phyloP scores from a whole-genome alignment of 2,888 invertebrate species.

The Amblyteles armatorius region DNA sequence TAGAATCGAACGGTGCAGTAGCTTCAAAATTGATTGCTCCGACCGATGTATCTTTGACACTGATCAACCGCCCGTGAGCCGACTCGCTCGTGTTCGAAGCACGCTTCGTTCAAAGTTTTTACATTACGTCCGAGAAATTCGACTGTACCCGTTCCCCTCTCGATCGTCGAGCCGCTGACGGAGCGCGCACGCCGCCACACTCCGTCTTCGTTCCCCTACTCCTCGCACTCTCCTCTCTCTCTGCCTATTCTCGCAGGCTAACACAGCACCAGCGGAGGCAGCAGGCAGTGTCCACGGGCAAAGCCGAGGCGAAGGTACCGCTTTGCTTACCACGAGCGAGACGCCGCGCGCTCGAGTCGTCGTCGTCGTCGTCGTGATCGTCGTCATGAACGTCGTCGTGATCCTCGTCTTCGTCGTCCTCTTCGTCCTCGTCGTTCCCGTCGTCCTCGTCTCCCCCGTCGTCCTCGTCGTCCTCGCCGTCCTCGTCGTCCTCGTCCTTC shows the following conservation, averaged over 20 bases:
- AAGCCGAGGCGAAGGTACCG: slow-evolving; percentile 63
- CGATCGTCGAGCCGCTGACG: slow-evolving; percentile 24
- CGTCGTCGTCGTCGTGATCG: neutral
- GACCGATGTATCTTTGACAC: too few relatives aligned
- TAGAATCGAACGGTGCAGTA: too few relatives aligned
- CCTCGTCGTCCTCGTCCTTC: too few relatives aligned
- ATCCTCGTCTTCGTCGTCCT: too few relatives aligned
- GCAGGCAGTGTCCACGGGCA: slow-evolving; percentile 66
- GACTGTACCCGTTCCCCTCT: slow-evolving; percentile 35
- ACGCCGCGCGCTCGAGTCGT: slow-evolving; percentile 57
- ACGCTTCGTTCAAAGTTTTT: neutral
- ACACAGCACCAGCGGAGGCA: slow-evolving; percentile 36
- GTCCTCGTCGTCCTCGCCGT: slow-evolving; percentile 26
- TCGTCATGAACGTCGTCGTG: neutral
- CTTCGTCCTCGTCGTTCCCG: too few relatives aligned
- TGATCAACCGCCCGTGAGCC: too few relatives aligned
- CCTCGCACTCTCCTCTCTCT: slow-evolving; percentile 54
- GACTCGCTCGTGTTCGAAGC: too few relatives aligned
- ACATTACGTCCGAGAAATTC: slow-evolving; percentile 12
- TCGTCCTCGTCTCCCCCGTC: neutral
- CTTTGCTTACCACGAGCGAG: slow-evolving; percentile 54
- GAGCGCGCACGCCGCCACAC: slow-evolving; percentile 54
- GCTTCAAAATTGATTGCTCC: too few relatives aligned
- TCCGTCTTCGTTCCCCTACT: slow-evolving; percentile 67
- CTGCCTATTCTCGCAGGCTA: slow-evolving; percentile 56